A percentile compares a stretch with the other conserved stretches of the same genome.
Evolutionary conservation across 2,797 vertebrate genomes (phyloP).

Genomic region (Acomys russatus): DNA sequence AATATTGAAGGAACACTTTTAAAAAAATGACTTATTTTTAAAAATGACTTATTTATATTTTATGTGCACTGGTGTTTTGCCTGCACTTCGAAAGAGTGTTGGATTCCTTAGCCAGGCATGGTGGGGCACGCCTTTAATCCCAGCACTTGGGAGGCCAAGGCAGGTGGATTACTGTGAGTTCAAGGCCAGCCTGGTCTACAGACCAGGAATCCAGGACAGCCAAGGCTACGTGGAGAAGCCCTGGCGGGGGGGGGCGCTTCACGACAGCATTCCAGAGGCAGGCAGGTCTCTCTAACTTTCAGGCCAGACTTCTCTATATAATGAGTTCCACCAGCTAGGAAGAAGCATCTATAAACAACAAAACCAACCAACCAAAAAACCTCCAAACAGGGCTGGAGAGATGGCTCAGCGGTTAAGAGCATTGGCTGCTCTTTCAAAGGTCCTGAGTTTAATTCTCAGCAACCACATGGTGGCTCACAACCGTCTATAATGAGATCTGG

Average conservation of each 20-base stretch:
- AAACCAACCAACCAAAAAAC: neutral
- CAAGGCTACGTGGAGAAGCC: no score
- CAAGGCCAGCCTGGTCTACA: no score
- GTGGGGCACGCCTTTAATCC: no score
- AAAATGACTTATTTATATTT: neutral
- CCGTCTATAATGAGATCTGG: no score
- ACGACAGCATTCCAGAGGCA: neutral
- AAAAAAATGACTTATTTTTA: neutral
- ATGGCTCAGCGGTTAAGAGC: no score
- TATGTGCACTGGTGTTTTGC: neutral
- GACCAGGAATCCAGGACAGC: no score
- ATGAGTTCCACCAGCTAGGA: neutral
- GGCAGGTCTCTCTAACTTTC: neutral
- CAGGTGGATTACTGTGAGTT: no score
- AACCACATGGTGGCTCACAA: no score
- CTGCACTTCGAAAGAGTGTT: neutral
- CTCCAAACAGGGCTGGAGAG: neutral
- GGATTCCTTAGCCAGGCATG: no score
- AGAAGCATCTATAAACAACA: neutral
- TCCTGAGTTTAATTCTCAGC: no score
- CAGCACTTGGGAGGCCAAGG: no score
- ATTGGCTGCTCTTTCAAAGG: no score
- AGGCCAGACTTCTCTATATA: neutral
- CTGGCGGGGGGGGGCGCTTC: neutral
- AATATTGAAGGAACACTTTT: constrained; percentile 48